Percentiles rank a stretch among this genome's conserved stretches.
These are phyloP conservation scores for Phataginus tricuspis DNA, from an alignment of 2,797 vertebrate genomes.

Conservation along the genomic window DNA sequence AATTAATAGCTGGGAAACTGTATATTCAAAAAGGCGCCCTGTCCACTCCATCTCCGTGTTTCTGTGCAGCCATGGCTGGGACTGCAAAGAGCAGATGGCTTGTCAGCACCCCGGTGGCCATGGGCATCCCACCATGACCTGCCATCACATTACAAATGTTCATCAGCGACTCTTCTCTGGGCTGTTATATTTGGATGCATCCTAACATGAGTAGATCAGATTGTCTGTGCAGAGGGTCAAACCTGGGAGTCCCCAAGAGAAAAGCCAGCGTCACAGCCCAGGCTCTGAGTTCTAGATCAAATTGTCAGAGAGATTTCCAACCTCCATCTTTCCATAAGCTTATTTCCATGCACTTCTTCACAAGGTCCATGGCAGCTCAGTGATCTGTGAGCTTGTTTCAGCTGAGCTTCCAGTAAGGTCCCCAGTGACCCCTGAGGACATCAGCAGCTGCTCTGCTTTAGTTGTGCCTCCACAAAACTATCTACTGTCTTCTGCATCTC, in stretches of 20 bases:
- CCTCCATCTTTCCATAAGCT: not conserved
- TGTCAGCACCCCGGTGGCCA: not conserved
- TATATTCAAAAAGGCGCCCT: not conserved
- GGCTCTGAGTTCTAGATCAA: not conserved
- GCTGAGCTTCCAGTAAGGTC: not conserved
- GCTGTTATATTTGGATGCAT: not conserved
- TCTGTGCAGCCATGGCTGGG: too few relatives aligned
- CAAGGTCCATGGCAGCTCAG: not conserved
- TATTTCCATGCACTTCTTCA: not conserved
- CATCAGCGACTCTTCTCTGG: not conserved
- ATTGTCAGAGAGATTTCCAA: not conserved
- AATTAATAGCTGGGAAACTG: not conserved
- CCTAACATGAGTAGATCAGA: not conserved
- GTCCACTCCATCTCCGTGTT: not conserved
- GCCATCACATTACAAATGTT: not conserved
- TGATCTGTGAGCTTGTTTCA: accelerated
- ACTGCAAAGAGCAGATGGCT: not conserved
- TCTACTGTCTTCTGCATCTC: not conserved
- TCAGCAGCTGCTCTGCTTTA: not conserved
- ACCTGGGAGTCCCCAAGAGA: not conserved
- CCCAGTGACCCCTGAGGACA: not conserved
- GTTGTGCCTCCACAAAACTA: not conserved
- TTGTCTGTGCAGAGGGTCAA: not conserved
- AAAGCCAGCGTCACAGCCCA: not conserved
- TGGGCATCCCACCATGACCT: not conserved